Base-by-base conservation (phyloP, 2,113 vertebrate species). In the Tetrax tetrax region DNA sequence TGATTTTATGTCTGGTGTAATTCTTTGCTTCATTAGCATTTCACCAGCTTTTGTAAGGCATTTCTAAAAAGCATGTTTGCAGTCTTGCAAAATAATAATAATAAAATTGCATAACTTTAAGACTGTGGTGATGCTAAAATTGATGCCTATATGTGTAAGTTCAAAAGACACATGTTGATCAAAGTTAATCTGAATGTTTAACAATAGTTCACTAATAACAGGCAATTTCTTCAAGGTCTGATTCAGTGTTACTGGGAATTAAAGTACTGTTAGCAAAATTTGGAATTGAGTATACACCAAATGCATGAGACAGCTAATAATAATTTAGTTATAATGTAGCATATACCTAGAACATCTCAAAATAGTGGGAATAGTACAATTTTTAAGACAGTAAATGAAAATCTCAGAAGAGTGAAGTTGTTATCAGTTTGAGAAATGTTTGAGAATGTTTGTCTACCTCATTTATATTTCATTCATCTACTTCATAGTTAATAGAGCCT, bases 1-100 rank as follows among this genome's bases (percentile, higher is more conserved):
- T 89, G 81, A 78, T 70, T 93, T 95, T 90, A 29, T 83, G 61
- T 87, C 93, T 96, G 57, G 43, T 37, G 35, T 89, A 84, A 84
- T 91, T 89, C 51, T 87, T 80, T 89, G 41, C 69, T 95, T 94
- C 38, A 31, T 89, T 90, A 91, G 25, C 53, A 79, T 93, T 89
- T 94, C 31, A 63, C 78, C 77, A 75, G 17, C 31, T 91, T 89
- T 89, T 87, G 54, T 51, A 35, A 91, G 47, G 20, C 37, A 47
- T 84, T 81, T 93, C 27, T 84, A 37, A 87, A 84, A 87, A 63
- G 12, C 56, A 6, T 59, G 19, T 84, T 94, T 84, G 29, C 63
- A 57, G 38, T 72, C 59, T 89, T 70, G n/a, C 19, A 65, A 83
- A 69, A 27, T 45, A 77, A 80, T 83, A 77, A 80, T 83, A 7